These are phyloP conservation scores for Progne subis DNA, from an alignment of 2,113 vertebrate species.

Conservation along the genomic window DNA sequence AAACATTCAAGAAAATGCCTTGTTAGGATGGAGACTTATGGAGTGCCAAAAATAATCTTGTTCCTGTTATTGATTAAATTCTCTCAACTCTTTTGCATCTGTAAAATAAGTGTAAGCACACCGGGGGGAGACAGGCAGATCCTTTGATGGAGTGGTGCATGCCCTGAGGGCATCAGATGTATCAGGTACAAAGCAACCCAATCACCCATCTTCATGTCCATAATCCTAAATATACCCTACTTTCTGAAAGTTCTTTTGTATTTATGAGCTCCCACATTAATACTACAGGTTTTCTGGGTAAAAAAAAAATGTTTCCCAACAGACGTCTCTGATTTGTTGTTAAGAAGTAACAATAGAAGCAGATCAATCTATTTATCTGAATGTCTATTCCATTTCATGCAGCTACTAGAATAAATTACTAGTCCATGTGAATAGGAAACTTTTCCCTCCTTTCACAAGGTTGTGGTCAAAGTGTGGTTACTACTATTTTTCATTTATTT, in stretches of 20 bases:
- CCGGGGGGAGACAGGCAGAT: neutral
- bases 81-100: neutral
- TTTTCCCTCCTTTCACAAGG: neutral
- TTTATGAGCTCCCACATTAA: neutral
- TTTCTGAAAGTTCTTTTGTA: neutral
- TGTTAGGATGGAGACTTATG: neutral
- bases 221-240: neutral
- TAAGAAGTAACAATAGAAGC: neutral
- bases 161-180: neutral
- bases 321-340: neutral
- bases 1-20: neutral
- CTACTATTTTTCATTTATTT: neutral
- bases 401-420: neutral
- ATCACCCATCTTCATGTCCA: neutral
- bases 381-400: neutral
- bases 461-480: neutral
- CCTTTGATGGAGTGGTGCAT: neutral
- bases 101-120: neutral
- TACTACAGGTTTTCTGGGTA: neutral
- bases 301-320: neutral
- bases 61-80: neutral
- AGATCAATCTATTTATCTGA: neutral
- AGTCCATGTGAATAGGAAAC: neutral
- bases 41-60: neutral
- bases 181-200: neutral